Evolutionary conservation across 2,888 invertebrate genomes (phyloP).

Genomic region (Cerceris ruficornis): DNA sequence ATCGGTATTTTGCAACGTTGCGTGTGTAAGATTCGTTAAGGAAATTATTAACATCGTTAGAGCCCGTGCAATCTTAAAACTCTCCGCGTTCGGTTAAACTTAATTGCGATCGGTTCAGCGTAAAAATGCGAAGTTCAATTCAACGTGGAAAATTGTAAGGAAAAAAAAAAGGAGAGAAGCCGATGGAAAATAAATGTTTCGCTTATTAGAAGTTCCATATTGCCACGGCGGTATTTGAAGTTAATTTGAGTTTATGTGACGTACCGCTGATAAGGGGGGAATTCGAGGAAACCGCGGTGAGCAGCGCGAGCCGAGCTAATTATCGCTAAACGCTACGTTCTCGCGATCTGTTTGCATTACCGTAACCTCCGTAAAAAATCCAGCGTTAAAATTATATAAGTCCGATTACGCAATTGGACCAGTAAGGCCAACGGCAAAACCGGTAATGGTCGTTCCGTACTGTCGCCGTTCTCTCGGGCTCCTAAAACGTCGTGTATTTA

Average conservation of each 20-base stretch:
- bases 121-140: no score
- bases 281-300: not conserved
- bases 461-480: constrained; percentile 41
- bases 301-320: constrained; percentile 6
- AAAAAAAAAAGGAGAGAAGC: not conserved
- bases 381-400: constrained; percentile 34
- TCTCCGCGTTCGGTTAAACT: no score
- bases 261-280: not conserved
- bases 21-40: no score
- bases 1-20: no score
- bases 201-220: not conserved
- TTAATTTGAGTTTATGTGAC: not conserved
- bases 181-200: not conserved
- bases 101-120: no score
- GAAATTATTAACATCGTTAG: no score
- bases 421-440: constrained; percentile 28
- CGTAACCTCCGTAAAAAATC: constrained; percentile 8
- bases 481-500: constrained; percentile 15
- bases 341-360: constrained; percentile 1
- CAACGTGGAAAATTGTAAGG: not conserved
- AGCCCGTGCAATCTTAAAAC: no score
- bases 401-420: constrained; percentile 37
- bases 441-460: constrained; percentile 34
- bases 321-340: constrained; percentile 10
- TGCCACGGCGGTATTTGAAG: not conserved